Evolutionary conservation across 2,113 vertebrate species (phyloP).

Genomic region (Fregata magnificens): DNA sequence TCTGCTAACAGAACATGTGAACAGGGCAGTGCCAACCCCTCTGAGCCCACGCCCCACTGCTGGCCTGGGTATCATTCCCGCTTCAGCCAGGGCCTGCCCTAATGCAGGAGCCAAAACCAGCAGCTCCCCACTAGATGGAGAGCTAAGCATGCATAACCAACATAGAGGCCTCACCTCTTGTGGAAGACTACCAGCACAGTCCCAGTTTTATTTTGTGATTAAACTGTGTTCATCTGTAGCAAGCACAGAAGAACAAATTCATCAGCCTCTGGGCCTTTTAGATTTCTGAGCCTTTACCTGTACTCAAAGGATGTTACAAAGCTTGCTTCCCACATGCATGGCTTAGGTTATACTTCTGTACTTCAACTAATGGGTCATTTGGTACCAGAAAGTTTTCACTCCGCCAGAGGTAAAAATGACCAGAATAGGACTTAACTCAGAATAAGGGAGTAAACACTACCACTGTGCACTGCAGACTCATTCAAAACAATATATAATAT

Average conservation of each 20-base stretch:
- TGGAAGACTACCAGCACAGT: background rate
- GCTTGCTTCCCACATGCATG: background rate
- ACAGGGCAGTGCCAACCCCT: too few relatives aligned
- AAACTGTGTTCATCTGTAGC: background rate
- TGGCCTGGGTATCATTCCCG: accelerated
- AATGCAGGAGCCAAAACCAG: background rate
- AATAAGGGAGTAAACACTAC: background rate
- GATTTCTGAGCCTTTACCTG: background rate
- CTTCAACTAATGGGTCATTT: background rate
- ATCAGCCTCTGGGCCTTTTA: background rate
- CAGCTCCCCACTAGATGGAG: background rate
- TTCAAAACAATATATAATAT: background rate
- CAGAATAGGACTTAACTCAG: background rate
- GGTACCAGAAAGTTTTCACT: background rate
- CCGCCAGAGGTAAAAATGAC: background rate
- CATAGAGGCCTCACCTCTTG: accelerated
- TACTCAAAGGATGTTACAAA: background rate
- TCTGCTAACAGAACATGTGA: accelerated
- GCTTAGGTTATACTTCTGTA: background rate
- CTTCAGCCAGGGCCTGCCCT: background rate
- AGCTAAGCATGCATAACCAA: background rate
- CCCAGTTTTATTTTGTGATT: background rate
- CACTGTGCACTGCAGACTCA: background rate
- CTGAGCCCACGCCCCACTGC: accelerated
- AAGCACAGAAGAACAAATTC: background rate